Conservation (phyloP, 2,797 vertebrate genomes). For the Pangasius mekongensis region DNA sequence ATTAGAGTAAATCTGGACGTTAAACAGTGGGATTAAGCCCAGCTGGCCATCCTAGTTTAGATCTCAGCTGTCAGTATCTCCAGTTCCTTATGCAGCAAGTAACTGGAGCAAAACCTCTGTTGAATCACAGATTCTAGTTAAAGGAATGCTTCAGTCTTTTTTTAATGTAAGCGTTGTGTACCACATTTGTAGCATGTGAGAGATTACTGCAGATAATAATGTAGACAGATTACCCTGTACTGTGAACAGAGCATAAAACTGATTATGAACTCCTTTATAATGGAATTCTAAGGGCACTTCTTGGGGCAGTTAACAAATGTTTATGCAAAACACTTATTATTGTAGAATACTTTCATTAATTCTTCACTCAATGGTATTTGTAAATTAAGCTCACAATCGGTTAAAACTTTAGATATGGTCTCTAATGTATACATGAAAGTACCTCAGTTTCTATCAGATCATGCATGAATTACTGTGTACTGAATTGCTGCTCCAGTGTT, state of each 20-base stretch:
- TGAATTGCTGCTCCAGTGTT: too few relatives aligned
- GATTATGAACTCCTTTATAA: not conserved
- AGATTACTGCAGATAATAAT: not conserved
- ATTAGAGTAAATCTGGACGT: conserved; percentile 39
- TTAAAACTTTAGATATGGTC: not conserved
- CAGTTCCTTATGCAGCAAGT: not conserved
- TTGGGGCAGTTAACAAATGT: not conserved
- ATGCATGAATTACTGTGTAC: too few relatives aligned
- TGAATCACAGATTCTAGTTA: conserved; percentile 15
- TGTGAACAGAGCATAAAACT: not conserved
- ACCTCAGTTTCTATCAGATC: not conserved
- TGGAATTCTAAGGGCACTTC: not conserved
- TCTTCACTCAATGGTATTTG: not conserved
- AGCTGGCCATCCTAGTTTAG: conserved; percentile 28
- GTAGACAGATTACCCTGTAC: not conserved
- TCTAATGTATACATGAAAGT: not conserved
- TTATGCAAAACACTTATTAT: not conserved
- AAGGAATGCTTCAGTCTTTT: not conserved
- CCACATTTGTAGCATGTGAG: not conserved
- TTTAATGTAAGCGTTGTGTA: not conserved
- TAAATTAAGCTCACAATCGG: not conserved
- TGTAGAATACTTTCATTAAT: not conserved
- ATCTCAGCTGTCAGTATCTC: conserved; percentile 2
- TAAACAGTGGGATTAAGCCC: conserved; percentile 33
- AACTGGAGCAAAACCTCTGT: not conserved